Evolutionary conservation across 2,113 vertebrate genomes (phyloP), one percentile per base, ranked within the genome.

Genomic region (Ameiurus melas): DNA sequence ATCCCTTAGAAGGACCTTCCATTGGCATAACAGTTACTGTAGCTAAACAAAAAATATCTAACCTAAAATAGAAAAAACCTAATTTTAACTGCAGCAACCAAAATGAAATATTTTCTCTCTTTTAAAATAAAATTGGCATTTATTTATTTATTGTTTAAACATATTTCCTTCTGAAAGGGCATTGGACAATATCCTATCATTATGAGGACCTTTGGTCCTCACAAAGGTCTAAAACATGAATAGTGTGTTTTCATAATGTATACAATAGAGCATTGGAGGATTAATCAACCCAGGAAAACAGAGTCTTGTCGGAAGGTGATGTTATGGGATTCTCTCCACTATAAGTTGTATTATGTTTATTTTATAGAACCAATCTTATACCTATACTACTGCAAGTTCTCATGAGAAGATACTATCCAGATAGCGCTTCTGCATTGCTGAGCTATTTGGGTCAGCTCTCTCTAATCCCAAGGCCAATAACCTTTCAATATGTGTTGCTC

Each of bases 231-330:
- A 86, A 80, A 47, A 78, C 22, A n/a, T 80, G 71, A 75, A 57
- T 64, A 60, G 81, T 86, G 33, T 92, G 27, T 92, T 79, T 86
- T 89, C 78, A 66, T 68, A 16, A 84, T 60, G 39, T 88, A 75
- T 68, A 85, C 85, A 89, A 70, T 85, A n/a, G 64, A 25, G 53
- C 75, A 12, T 30, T 80, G 58, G 71, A 89, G 84, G 89, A 89
- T 87, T 83, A 22, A 90, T 87, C 86, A 85, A 62, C 57, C 78
- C 82, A 51, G 83, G 62, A 57, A 84, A 82, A 47, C 80, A 62
- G 85, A 17, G 58, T 89, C 30, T 83, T 53, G 62, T 16, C 25
- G 6, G 43, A 43, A 70, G 2, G 4, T 1, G 3, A 16, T 6
- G 10, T 57, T 55, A 80, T 30, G 27, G 51, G 17, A 57, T 80